phyloP scores from a whole-genome alignment of 2,888 invertebrate species.

The Daptonema setosum region DNA sequence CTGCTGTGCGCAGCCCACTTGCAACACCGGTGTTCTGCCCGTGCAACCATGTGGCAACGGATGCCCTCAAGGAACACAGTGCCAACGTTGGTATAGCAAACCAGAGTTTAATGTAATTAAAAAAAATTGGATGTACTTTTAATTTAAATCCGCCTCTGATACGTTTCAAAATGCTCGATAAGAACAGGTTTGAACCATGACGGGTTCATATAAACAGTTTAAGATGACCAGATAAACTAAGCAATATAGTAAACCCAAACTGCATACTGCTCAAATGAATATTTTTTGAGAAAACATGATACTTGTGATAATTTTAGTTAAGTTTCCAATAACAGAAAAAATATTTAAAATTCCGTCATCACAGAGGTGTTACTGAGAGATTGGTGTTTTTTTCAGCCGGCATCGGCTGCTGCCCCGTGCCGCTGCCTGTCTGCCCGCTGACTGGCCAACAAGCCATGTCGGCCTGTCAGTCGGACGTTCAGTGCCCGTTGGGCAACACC shows the following conservation, averaged over 20 bases:
- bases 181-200: no score
- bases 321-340: no score
- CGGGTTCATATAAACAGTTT: no score
- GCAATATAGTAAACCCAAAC: no score
- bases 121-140: not conserved
- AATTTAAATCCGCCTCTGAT: no score
- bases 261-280: no score
- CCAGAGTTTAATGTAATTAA: not conserved
- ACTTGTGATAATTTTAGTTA: no score
- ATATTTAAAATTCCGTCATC: no score
- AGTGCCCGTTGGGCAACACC: not conserved
- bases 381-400: not conserved
- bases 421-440: not conserved
- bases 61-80: not conserved
- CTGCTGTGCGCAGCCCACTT: conserved; percentile 18
- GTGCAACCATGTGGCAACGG: not conserved
- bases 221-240: no score
- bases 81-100: not conserved
- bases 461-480: not conserved
- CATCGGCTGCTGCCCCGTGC: conserved; percentile 4
- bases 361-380: no score
- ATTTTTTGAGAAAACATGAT: no score
- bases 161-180: no score
- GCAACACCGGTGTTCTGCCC: conserved; percentile 16
- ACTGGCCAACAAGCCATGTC: not conserved